Conservation (phyloP, 2,113 vertebrate species). For the Pachycephala philippinensis region DNA sequence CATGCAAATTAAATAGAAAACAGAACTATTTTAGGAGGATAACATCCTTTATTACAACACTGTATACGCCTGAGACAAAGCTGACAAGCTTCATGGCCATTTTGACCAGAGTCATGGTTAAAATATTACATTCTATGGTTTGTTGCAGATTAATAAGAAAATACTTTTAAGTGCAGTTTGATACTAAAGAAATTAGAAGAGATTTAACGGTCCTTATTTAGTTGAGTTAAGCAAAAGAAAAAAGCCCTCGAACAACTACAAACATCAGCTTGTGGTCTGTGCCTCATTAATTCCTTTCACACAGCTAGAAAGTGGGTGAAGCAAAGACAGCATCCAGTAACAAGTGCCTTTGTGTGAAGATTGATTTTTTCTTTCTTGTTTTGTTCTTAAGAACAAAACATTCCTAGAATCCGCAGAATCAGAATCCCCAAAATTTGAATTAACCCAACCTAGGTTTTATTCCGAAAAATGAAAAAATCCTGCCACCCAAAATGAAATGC, state of each 20-base stretch:
- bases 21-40: background rate
- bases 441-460: background rate
- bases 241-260: conserved; percentile 27
- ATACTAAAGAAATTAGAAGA: conserved; percentile 36
- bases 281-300: conserved; percentile 60
- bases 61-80: background rate
- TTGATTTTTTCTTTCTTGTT: background rate
- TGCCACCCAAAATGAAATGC: background rate
- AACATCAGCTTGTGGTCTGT: conserved; percentile 42
- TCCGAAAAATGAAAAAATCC: background rate
- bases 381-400: conserved; percentile 6
- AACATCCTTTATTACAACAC: background rate
- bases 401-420: background rate
- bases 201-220: conserved; percentile 33
- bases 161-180: conserved; percentile 33
- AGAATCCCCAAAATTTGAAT: background rate
- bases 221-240: background rate
- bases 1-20: background rate
- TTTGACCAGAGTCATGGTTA: background rate
- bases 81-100: background rate
- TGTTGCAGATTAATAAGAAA: conserved; percentile 55
- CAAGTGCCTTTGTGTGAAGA: background rate
- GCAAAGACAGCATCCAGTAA: conserved; percentile 24
- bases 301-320: conserved; percentile 5
- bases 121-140: conserved; percentile 43